Conservation (phyloP, 2,888 invertebrate genomes). For the Aplocera efformata region DNA sequence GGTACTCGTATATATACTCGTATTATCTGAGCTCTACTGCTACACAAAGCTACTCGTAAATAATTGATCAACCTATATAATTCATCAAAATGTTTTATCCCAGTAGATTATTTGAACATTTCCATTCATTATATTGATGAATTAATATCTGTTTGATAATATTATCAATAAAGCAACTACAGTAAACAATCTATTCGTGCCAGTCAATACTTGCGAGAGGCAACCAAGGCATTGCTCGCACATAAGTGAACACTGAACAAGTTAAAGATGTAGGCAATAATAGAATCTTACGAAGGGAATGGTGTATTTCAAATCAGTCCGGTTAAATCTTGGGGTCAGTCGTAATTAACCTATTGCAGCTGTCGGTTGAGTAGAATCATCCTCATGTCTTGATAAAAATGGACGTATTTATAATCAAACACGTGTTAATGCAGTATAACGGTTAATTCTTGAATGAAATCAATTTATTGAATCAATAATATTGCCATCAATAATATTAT, state of each 20-base stretch:
- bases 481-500: too few relatives aligned
- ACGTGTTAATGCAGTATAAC: conserved; percentile 4
- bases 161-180: background rate
- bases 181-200: conserved; percentile 34
- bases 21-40: too few relatives aligned
- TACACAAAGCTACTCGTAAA: too few relatives aligned
- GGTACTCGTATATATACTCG: too few relatives aligned
- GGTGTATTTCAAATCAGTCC: conserved; percentile 43
- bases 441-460: too few relatives aligned
- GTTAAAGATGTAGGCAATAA: conserved; percentile 34
- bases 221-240: conserved; percentile 44
- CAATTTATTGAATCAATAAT: too few relatives aligned
- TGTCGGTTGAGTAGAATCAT: conserved; percentile 54
- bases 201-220: conserved; percentile 31
- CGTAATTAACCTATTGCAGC: conserved; percentile 72
- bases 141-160: too few relatives aligned
- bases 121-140: too few relatives aligned
- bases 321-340: conserved; percentile 65
- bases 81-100: too few relatives aligned
- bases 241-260: conserved; percentile 33
- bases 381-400: conserved; percentile 55
- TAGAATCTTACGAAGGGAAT: conserved; percentile 14
- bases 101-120: too few relatives aligned
- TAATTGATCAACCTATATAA: too few relatives aligned
- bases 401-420: conserved; percentile 28